Base-by-base conservation (phyloP, 2,888 invertebrate species). In the Asteroscopus sphinx region DNA sequence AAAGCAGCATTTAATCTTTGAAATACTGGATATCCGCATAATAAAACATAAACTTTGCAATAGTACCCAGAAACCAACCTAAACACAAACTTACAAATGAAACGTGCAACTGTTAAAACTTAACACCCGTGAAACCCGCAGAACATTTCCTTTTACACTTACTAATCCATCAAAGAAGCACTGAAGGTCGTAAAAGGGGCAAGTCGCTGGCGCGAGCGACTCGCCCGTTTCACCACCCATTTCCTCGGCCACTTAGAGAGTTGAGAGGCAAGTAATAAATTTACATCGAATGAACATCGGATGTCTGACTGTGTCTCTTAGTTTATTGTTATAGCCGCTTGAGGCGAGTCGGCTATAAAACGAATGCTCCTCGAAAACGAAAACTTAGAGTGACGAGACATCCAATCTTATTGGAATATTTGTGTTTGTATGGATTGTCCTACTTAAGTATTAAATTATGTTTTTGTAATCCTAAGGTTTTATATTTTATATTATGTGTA, bases 281-380 rank as follows among this genome's bases (percentile, higher is more conserved):
- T 76, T 47, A 64, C 75, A 76, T 73, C 62, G 58, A 65, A 65
- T 63, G 68, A 57, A 60, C 73, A 52, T 73, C 46, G 49, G 56
- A 68, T 66, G 75, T 71, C 58, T 66, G 75, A 68, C 58, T 57
- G 55, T 71, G 74, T 74, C 63, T 53, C 57, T 59, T 49, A 64
- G 51, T 75, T 75, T 75, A 73, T 68, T 73, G 54, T 70, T 72
- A 72, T 59, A 32, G 64, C 42, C 48, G 32, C 57, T 56, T 36
- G 55, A 46, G 40, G 68, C 47, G 45, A 55, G 46, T 30, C 32
- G 16, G 16, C 36, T 45, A 26, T 37, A 12, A 51, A 42, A 41
- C 11, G 41, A 46, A 49, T 25, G 65, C 64, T 49, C 32, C 26
- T 41, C 45, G 21, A 2, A 48, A 7, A 28, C 45, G 21, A 2